Evolutionary conservation across 1,140 invertebrate genomes (phyloP), one percentile per base, ranked within the genome.

Genomic region (Phthorimaea operculella): DNA sequence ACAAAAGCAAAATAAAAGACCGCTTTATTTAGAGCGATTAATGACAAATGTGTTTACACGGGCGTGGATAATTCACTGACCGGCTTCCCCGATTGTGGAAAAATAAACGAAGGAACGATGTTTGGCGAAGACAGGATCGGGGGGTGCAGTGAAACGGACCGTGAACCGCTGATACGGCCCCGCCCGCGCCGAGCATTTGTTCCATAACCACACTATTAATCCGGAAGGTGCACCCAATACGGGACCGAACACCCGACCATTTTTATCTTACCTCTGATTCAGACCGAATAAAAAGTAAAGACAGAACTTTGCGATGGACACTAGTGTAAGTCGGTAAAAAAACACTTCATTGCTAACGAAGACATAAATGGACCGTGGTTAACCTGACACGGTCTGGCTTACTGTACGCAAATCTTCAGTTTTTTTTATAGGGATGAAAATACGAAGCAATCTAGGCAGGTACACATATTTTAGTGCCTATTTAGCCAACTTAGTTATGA

Each of bases 91-190:
- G 52, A 34, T 53, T 34, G 51, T 51, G 53, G 44, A 56, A 28
- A 64, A 44, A 58, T 64, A 60, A 60, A 39, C 54, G 51, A 54
- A 52, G 44, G 56, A 34, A 59, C 56, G 59, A 56, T 52, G 59
- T 59, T 55, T 54, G 54, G 34, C 45, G 58, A 58, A 59, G 55
- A 59, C 59, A 56, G 60, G 62, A 56, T 16, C 33, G 53, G 48
- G 48, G 49, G 36, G 63, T 42, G 49, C 21, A 28, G 21, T 28
- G 21, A 59, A 62, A 55, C 44, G 60, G 59, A 67, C 61, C 59
- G 61, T 66, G 57, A 70, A 72, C 49, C 44, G 58, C 61, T 63
- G 67, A 72, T 72, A 72, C 57, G 45, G 55, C 21, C 51, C 45
- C 49, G 48, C 17, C 58, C 45, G 21, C 16, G 44, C 52, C 47